Conservation (phyloP, 2,888 invertebrate genomes). For the Arge pagana region DNA sequence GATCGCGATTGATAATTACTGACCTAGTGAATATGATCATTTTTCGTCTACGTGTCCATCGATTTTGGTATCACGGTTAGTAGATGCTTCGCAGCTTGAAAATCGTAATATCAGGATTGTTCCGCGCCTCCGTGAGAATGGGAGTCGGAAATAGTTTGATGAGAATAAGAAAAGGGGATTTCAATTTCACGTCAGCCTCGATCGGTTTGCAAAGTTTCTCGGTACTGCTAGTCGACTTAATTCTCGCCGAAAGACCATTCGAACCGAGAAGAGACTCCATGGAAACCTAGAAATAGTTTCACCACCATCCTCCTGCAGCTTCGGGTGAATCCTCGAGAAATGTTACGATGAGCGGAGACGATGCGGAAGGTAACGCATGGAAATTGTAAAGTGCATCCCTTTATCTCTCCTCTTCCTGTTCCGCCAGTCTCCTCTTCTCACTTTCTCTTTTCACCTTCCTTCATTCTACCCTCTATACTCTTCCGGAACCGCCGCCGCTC, state of each 20-base stretch:
- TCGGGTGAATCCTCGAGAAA: too few relatives aligned
- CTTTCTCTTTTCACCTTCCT: too few relatives aligned
- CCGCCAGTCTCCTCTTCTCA: too few relatives aligned
- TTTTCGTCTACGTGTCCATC: not conserved
- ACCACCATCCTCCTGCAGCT: slow-evolving; percentile 7
- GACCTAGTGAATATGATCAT: too few relatives aligned
- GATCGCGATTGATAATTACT: too few relatives aligned
- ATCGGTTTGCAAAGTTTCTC: not conserved
- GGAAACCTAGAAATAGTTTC: slow-evolving; percentile 5
- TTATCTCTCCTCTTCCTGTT: too few relatives aligned
- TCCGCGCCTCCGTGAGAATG: too few relatives aligned
- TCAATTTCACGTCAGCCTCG: not conserved
- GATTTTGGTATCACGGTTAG: not conserved
- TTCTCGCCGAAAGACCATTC: not conserved
- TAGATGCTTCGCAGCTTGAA: not conserved
- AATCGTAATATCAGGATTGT: not conserved
- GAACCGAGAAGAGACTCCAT: slow-evolving; percentile 2
- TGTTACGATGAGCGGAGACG: slow-evolving; percentile 2
- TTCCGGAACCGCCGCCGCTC: too few relatives aligned
- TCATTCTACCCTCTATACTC: too few relatives aligned
- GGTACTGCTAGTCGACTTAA: slow-evolving; percentile 6
- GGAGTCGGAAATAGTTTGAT: too few relatives aligned
- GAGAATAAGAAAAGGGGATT: too few relatives aligned
- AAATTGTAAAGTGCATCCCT: slow-evolving; percentile 20
- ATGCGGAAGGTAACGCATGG: slow-evolving; percentile 19